These are phyloP conservation scores for Andrena hattorfiana DNA, from an alignment of 2,888 invertebrate species.

Conservation along the genomic window DNA sequence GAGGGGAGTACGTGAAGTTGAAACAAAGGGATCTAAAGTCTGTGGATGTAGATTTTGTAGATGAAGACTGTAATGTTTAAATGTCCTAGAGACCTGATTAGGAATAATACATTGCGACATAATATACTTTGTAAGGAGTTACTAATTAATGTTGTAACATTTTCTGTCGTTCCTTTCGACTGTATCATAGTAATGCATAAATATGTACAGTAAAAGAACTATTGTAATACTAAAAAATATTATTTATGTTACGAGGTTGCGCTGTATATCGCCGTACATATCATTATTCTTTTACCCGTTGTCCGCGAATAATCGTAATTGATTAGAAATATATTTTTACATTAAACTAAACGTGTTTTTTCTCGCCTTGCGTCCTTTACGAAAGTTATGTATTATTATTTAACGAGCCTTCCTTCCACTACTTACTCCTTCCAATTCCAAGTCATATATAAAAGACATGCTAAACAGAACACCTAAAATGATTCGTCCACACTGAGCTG, in stretches of 20 bases:
- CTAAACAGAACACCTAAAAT: too few relatives aligned
- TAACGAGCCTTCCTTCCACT: too few relatives aligned
- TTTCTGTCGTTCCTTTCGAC: slow-evolving; percentile 13
- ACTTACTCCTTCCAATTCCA: too few relatives aligned
- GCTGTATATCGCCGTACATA: slow-evolving; percentile 19
- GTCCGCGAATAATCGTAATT: slow-evolving; percentile 10
- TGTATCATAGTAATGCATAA: slow-evolving; percentile 5
- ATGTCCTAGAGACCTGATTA: slow-evolving; percentile 47
- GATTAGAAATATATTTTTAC: slow-evolving; percentile 59
- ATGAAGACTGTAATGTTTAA: slow-evolving; percentile 51
- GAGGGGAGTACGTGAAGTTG: slow-evolving; percentile 68
- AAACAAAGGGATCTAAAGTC: slow-evolving; percentile 80
- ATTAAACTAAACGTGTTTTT: slow-evolving; percentile 16
- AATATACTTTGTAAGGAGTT: slow-evolving; percentile 31
- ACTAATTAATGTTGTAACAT: not conserved
- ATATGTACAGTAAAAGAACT: slow-evolving; percentile 1
- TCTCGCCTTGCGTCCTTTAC: not conserved
- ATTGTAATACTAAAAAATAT: slow-evolving; percentile 14
- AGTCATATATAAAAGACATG: too few relatives aligned
- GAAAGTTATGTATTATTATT: too few relatives aligned
- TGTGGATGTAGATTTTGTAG: slow-evolving; percentile 57
- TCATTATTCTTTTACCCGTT: slow-evolving; percentile 18
- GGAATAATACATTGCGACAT: slow-evolving; percentile 37
- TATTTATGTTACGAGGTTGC: slow-evolving; percentile 27
- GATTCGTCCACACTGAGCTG: too few relatives aligned